Evolutionary conservation across 2,888 invertebrate genomes (phyloP), one percentile per base, ranked within the genome.

Genomic region (Pachymerium ferrugineum): DNA sequence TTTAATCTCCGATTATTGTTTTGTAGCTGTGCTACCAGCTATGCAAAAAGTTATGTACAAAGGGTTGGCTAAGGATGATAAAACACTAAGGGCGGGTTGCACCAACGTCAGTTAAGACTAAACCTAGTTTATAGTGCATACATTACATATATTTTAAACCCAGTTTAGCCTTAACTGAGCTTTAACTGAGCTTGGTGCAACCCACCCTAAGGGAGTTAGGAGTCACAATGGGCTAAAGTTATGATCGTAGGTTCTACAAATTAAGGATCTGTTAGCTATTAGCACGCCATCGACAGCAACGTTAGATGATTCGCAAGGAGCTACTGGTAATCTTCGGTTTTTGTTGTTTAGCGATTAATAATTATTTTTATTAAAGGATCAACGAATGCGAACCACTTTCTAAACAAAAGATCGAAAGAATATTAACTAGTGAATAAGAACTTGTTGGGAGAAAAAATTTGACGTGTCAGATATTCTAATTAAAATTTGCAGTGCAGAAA

Each of bases 41-140:
- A 91, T 93, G 86, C 94, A 94, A 82, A 94, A 94, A 85, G 87
- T 94, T 74, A 92, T 94, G 88, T 90, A 89, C 79, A 93, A 92
- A 86, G 94, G 94, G 77, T 86, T 93, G 84, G 90, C 93, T 72
- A 90, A 90, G 83, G 93, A 94, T 83, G 89, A 89, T 79, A 88
- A 89, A 83, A 92, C 92, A 47, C 85, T 95, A 78, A n/a, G n/a
- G n/a, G n/a, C n/a, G n/a, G n/a, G n/a, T n/a, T n/a, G n/a, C n/a
- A n/a, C n/a, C n/a, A n/a, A n/a, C n/a, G n/a, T n/a, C n/a, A n/a
- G n/a, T n/a, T n/a, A n/a, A n/a, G n/a, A n/a, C n/a, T n/a, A n/a
- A n/a, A n/a, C n/a, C n/a, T n/a, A n/a, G n/a, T n/a, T n/a, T n/a
- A n/a, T n/a, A n/a, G n/a, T n/a, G n/a, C n/a, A n/a, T n/a, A n/a